Percentiles rank a stretch among this genome's conserved stretches.
These are phyloP conservation scores for Drosophila setifemur DNA, from an alignment of 1,140 invertebrate species.

Conservation along the genomic window DNA sequence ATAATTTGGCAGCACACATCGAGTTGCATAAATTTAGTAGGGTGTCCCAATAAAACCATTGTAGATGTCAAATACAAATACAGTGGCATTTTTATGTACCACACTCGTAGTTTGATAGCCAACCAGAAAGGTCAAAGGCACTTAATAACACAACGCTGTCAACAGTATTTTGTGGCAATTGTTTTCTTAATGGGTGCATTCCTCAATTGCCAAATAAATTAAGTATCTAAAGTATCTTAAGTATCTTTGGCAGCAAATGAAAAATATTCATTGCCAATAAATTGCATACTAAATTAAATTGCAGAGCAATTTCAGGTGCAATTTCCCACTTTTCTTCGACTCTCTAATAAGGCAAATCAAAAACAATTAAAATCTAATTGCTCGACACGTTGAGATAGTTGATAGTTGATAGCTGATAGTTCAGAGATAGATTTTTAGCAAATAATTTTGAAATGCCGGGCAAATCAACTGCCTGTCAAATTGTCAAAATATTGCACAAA, in stretches of 20 bases:
- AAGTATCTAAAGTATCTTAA: neutral
- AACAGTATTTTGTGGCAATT: slow-evolving; percentile 21
- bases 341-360: slow-evolving; percentile 24
- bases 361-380: slow-evolving; percentile 40
- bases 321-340: slow-evolving; percentile 2
- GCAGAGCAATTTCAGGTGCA: neutral
- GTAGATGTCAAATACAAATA: slow-evolving; percentile 64
- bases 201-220: neutral
- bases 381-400: slow-evolving; percentile 6
- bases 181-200: slow-evolving; percentile 23
- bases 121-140: neutral
- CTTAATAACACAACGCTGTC: slow-evolving; percentile 10
- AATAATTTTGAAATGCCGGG: slow-evolving; percentile 24
- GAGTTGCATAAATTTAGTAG: slow-evolving; percentile 65
- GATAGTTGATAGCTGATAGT: no score
- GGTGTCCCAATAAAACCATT: slow-evolving; percentile 68
- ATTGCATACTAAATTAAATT: neutral
- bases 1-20: slow-evolving; percentile 66
- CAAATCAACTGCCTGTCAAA: slow-evolving; percentile 42
- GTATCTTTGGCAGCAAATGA: neutral
- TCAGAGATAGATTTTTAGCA: slow-evolving; percentile 23
- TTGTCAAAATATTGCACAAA: slow-evolving; percentile 45
- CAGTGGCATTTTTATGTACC: slow-evolving; percentile 10
- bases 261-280: neutral
- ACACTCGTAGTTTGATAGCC: no score